Evolutionary conservation across 2,888 invertebrate genomes (phyloP), one percentile per base, ranked within the genome.

Genomic region (Drosophila aldrichi): DNA sequence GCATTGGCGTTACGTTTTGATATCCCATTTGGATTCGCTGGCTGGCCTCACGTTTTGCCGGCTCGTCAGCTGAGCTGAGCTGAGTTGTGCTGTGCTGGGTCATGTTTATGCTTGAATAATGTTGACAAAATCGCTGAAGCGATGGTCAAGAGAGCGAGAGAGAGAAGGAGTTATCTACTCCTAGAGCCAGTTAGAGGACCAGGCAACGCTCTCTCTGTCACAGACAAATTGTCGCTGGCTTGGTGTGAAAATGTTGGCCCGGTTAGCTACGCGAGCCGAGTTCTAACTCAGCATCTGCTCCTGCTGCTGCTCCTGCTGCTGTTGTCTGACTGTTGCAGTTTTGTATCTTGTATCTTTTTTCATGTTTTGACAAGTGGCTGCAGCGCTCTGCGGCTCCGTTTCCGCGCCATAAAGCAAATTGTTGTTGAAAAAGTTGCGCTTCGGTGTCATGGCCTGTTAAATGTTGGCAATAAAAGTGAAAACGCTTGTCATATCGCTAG

Each of bases 31-130:
- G 62, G 59, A 73, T 61, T 82, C 70, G 73, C 32, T 57, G 3
- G 38, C 68, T 64, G 69, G 55, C 46, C 68, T 70, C 82, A 70
- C 78, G 66, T 74, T 49, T 32, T 74, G 70, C 51, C 56, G 56
- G 64, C 68, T 77, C 86, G 89, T 88, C 82, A 86, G 72, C 66
- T 49, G 49, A 32, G 76, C 65, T 48, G 25, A 12, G 65, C 51
- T 52, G 29, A 49, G 48, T n/a, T n/a, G n/a, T 51, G 64, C 70
- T 67, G 77, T 74, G 76, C 70, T 67, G 77, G 89, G 81, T 72
- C 81, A 72, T 89, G 89, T 91, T 88, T 88, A 81, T 90, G 90
- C 84, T 83, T 84, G 89, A 89, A 91, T 90, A 90, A 91, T 91
- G 90, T 86, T 82, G 82, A 89, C 86, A 88, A 90, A 91, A 88